Base-by-base conservation (phyloP, 2,797 vertebrate species). In the Lates japonicus region DNA sequence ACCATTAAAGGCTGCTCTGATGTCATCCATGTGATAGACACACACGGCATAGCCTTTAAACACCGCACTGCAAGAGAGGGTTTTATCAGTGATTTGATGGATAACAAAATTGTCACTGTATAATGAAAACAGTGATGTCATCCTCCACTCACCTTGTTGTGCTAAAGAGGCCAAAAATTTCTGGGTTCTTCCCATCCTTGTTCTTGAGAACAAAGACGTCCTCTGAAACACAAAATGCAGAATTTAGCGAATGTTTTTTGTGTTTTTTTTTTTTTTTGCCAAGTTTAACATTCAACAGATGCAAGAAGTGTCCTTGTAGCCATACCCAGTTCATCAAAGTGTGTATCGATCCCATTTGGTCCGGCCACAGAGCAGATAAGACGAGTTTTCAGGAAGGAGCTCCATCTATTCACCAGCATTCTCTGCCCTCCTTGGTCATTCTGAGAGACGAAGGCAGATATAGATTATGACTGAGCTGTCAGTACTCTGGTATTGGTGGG, bases 31-130 rank as follows among this genome's bases (percentile, higher is more conserved):
- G 75, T 96, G 96, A 82, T 99, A 99, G 81, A 98, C 96, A 86
- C 98, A 99, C 80, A 99, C 72, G 11, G 98, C 98, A 59, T 97
- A 98, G 19, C 98, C 98, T 92, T 97, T 97, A 91, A 99, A 99
- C 84, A 99, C 96, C 16, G 89, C 90, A 1, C 95, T 95, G 89
- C 31, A 79, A 74, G 60, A 66, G 35, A 65, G 13, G 2, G 5
- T 1, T 72, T 65, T 8, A 78, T 77, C 29, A 25, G 63, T 39
- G 4, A 70, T 65, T 25, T 68, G 8, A 55, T 31, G 2, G 1
- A 74, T 14, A n/a, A 12, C 1, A 5, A 39, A 73, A 49, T 7
- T 71, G 20, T 69, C 58, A 42, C 2, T 22, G 31, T 14, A 42
- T 31, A 33, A 42, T 37, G 0, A 69, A 29, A 64, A 74, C 6